Evolutionary conservation across 37 sponge, comb jelly and placozoan genomes (phyloP).

Genomic region (Mnemiopsis leidyi): DNA sequence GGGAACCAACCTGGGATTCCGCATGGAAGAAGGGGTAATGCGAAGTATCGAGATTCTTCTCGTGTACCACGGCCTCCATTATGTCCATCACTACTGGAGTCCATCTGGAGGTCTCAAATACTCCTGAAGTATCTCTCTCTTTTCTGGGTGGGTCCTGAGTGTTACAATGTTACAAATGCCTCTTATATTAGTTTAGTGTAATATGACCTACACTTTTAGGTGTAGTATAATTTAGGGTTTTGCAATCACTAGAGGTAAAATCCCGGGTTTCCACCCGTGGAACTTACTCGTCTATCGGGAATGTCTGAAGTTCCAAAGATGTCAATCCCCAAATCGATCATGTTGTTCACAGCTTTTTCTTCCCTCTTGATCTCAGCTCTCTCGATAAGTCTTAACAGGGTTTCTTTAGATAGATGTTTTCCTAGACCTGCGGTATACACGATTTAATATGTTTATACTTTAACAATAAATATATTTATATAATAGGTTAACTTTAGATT

Average conservation of each 20-base stretch:
- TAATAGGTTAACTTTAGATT: too few relatives aligned
- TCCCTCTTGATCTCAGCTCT: constrained; percentile 48
- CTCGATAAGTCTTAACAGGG: not conserved
- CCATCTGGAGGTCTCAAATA: constrained; percentile 18
- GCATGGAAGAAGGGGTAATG: not conserved
- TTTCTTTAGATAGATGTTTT: constrained; percentile 28
- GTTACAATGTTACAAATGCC: not conserved
- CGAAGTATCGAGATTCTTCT: constrained; percentile 19
- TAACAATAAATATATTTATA: too few relatives aligned
- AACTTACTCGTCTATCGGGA: not conserved
- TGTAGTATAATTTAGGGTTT: too few relatives aligned
- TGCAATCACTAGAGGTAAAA: too few relatives aligned
- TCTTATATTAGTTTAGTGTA: too few relatives aligned
- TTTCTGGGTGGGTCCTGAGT: constrained; percentile 26
- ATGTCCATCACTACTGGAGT: constrained; percentile 43
- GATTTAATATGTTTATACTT: too few relatives aligned
- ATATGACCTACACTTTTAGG: too few relatives aligned
- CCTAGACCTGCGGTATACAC: not conserved
- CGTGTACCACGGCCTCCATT: constrained; percentile 48
- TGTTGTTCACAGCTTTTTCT: constrained; percentile 9
- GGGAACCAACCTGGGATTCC: constrained; percentile 62
- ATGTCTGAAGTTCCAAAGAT: constrained; percentile 47
- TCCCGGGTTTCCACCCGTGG: too few relatives aligned
- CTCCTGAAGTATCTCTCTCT: constrained; percentile 27
- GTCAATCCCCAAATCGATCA: constrained; percentile 26